Evolutionary conservation across 2,113 vertebrate species (phyloP), one percentile per base, ranked within the genome.

Genomic region (Myotis davidii): DNA sequence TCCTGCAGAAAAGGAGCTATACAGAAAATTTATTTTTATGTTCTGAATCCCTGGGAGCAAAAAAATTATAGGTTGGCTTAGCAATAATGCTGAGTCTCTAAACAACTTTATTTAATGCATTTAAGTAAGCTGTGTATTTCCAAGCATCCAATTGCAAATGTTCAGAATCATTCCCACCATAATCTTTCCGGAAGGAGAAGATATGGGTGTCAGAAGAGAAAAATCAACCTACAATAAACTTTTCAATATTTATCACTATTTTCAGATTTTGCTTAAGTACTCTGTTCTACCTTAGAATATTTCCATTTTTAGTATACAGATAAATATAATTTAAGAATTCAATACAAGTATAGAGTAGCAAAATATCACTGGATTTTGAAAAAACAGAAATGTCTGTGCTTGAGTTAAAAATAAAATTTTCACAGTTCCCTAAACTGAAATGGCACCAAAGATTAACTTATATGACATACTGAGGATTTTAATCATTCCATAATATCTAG

Each of bases 341-440:
- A 92, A 1, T 77, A n/a, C 27, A 61, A 32, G 52, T 64, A 6
- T 17, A 56, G 61, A 83, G 18, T 50, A 32, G 6, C 32, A 48
- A 94, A 74, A 85, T 6, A 7, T 74, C 85, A 6, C 27, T 39
- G 32, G 18, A 81, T 70, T 85, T 69, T 50, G 16, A 18, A 32
- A 64, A 56, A 69, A 69, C 2, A 27, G 29, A 87, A 78, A 86
- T 65, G 10, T 52, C 72, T 88, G 29, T 69, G 27, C 72, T 67
- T 81, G 20, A 91, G 76, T 92, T 64, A 79, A 50, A 94, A 84
- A 59, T 37, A 67, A 69, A 64, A 78, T 69, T 17, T 64, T 90
- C 52, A 83, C 37, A 32, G 5, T 94, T 81, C 20, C 54, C 27
- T 70, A 76, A 94, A 56, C 52, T 85, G 34, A 87, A 84, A 67